These are phyloP conservation scores for Coleophora flavipennella DNA, from an alignment of 2,888 invertebrate species.

Conservation along the genomic window DNA sequence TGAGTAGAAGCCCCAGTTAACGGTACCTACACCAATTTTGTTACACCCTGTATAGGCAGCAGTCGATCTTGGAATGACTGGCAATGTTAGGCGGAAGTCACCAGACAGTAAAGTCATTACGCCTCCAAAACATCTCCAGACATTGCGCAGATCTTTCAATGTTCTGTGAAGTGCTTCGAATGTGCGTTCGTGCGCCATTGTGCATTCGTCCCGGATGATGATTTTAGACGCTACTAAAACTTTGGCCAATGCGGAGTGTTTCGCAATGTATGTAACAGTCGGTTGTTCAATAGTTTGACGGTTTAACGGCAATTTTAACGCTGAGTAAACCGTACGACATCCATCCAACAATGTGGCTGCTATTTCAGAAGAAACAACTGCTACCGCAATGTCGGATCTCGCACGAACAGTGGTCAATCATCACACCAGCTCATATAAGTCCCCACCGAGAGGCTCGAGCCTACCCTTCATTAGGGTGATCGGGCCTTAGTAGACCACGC, in stretches of 20 bases:
- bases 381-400: slow-evolving; percentile 11
- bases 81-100: slow-evolving; percentile 1
- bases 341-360: slow-evolving; percentile 16
- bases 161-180: neutral
- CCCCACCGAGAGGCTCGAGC: no score
- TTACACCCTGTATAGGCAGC: no score
- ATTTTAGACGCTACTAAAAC: no score
- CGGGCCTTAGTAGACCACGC: no score
- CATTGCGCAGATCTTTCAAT: slow-evolving; percentile 2
- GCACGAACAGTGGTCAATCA: slow-evolving; percentile 13
- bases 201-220: no score
- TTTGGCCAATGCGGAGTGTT: slow-evolving; percentile 13
- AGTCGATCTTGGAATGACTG: no score
- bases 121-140: slow-evolving; percentile 2
- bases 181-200: slow-evolving; percentile 8
- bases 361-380: no score
- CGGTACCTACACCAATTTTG: no score
- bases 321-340: slow-evolving; percentile 16
- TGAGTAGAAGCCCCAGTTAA: no score
- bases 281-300: slow-evolving; percentile 15
- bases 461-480: no score
- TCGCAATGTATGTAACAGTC: slow-evolving; percentile 10
- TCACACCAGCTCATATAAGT: no score
- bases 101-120: slow-evolving; percentile 1
- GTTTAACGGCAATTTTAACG: slow-evolving; percentile 17